Conservation (phyloP, 2,888 invertebrate species). For the Argynnis bischoffii region DNA sequence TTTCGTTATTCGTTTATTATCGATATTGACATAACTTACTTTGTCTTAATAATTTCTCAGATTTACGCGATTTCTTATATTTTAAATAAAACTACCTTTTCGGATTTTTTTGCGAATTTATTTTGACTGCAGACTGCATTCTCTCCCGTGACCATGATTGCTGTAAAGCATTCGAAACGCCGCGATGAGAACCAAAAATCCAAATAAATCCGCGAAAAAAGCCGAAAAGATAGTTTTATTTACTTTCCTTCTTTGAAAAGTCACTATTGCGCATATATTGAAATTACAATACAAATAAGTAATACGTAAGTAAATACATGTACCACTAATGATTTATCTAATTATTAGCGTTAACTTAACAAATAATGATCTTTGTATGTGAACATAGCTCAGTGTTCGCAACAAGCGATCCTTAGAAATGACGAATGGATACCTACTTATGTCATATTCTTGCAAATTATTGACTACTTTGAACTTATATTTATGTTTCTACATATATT, state of each 20-base stretch:
- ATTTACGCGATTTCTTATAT: too few species aligned
- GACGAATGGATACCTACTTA: slow-evolving; percentile 1
- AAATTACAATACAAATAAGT: slow-evolving; percentile 5
- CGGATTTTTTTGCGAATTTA: too few species aligned
- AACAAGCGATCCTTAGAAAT: not conserved
- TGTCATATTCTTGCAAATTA: not conserved
- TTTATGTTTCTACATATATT: not conserved
- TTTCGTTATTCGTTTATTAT: too few species aligned
- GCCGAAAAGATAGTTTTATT: too few species aligned
- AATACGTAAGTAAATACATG: not conserved
- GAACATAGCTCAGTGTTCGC: not conserved
- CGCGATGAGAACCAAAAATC: too few species aligned
- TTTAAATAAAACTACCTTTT: too few species aligned
- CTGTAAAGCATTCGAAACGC: too few species aligned
- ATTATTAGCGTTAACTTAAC: not conserved
- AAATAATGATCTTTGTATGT: slow-evolving; percentile 19
- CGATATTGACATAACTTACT: too few species aligned
- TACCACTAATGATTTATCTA: slow-evolving; percentile 14
- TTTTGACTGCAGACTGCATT: too few species aligned
- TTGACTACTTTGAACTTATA: not conserved
- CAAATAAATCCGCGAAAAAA: too few species aligned
- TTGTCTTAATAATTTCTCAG: too few species aligned
- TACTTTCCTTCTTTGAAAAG: not conserved
- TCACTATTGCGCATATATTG: not conserved
- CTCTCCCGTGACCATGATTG: too few species aligned